These are phyloP conservation scores for Euwallacea fornicatus DNA, from an alignment of 1,140 invertebrate species.

Conservation along the genomic window DNA sequence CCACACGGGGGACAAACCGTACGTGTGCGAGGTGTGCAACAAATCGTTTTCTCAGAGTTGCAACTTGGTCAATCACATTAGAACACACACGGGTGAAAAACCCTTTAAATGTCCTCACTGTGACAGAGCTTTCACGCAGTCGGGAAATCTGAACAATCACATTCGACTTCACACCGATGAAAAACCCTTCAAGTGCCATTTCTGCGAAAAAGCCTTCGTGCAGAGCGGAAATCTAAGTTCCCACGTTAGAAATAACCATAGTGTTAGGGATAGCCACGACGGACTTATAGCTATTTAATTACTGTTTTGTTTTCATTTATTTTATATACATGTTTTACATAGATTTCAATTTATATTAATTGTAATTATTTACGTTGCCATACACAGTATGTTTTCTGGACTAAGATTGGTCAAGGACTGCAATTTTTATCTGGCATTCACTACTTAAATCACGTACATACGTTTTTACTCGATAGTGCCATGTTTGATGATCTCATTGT, in stretches of 20 bases:
- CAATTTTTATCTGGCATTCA: too few species aligned
- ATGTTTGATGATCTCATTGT: too few species aligned
- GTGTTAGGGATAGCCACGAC: neutral
- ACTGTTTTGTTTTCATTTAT: neutral
- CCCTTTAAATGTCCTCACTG: conserved; percentile 52
- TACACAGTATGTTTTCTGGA: neutral
- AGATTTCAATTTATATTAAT: neutral
- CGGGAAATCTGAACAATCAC: conserved; percentile 57
- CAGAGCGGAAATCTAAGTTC: conserved; percentile 57
- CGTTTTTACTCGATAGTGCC: too few species aligned
- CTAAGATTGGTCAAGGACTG: too few species aligned
- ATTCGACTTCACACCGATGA: conserved; percentile 63
- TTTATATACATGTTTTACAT: neutral
- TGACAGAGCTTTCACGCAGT: conserved; percentile 55
- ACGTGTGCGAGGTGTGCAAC: conserved; percentile 56
- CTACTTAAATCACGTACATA: too few species aligned
- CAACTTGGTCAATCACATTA: conserved; percentile 61
- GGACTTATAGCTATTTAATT: too few species aligned
- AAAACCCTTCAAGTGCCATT: conserved; percentile 52
- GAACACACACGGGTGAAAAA: conserved; percentile 56
- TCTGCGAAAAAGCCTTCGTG: conserved; percentile 54
- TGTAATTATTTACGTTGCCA: neutral
- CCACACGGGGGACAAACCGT: conserved; percentile 61
- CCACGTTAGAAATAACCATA: conserved; percentile 53
- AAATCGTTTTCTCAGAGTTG: conserved; percentile 60